Evolutionary conservation across 2,113 vertebrate species (phyloP), one percentile per base, ranked within the genome.

Genomic region (Hystrix brachyura): DNA sequence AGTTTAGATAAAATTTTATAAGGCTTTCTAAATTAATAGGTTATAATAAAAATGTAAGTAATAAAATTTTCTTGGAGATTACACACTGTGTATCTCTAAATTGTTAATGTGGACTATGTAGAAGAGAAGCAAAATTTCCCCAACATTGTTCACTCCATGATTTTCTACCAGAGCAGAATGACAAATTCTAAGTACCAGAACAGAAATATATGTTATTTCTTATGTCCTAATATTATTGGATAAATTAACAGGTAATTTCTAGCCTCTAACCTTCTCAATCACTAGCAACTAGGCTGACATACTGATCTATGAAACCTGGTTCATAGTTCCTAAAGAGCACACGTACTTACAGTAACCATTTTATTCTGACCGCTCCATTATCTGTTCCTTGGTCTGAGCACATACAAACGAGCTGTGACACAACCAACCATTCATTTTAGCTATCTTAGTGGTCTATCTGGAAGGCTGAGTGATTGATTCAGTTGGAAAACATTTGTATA

Each of bases 401-500:
- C n/a, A 80, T 9, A 57, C 43, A 86, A 83, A 93, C 86, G 65
- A 92, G 23, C 57, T 92, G 32, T 69, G 21, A 79, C 12, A 17
- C 14, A 65, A 59, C 17, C 87, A 62, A 27, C 13, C n/a, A 11
- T 1, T 78, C 79, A 32, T 34, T 79, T 43, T 17, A 21, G 10
- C 51, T 91, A 13, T 78, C 23, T 94, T 80, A 51, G 76, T 87
- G 29, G 0, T 51, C 43, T 46, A 12, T 51, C 1, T 97, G 53
- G 51, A 91, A 10, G n/a, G 87, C 5, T 15, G n/a, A 67, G 11
- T 64, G 34, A 90, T 71, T 90, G n/a, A 93, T 72, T 86, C 19
- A 87, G 19, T 90, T 94, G n/a, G 8, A 92, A 87, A 94, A 38
- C 27, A 67, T 89, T 92, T 81, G 3, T 71, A 76, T 53, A 67